Evolutionary conservation across 1,140 invertebrate genomes (phyloP), one percentile per base, ranked within the genome.

Genomic region (Temnothorax curvispinosus): DNA sequence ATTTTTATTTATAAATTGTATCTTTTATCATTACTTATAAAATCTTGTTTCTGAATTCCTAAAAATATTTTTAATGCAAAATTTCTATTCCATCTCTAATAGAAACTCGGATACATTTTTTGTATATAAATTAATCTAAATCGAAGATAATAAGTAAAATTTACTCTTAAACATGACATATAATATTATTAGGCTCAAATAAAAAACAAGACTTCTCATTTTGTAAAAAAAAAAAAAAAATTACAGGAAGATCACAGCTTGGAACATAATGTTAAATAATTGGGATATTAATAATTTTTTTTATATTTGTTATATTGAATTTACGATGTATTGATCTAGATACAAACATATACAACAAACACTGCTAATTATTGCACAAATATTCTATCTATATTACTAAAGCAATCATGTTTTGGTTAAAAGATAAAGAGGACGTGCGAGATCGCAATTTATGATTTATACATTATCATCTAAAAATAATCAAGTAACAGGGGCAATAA

Each of bases 161-260:
- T 80, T 80, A 72, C 41, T 87, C 41, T 41, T 71, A 76, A 60
- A 72, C n/a, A 32, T 78, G 35, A 85, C 84, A 47, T 58, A 64
- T 76, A 69, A 75, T 88, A 50, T 18, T 65, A 72, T 21, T 60
- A 27, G 15, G 11, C 44, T n/a, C 41, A 38, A 27, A 38, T 52
- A 65, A 64, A 32, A 60, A 67, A 44, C n/a, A 87, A 64, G 9
- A 69, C 18, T 35, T 82, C 9, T 38, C 21, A 15, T 47, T 74
- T 18, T 67, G 11, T 27, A 27, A 27, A 13, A 62, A 5, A 41
- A 50, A 5, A 41, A 50, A 52, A 58, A 65, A 58, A 67, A n/a
- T 27, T 27, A 41, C 4, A 35, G 3, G 47, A 67, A 13, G 35
- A 56, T 35, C 32, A 27, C 0, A 15, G 8, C 18, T 74, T 72